phyloP scores from a whole-genome alignment of 1,140 invertebrate species.

The Andricus grossulariae region DNA sequence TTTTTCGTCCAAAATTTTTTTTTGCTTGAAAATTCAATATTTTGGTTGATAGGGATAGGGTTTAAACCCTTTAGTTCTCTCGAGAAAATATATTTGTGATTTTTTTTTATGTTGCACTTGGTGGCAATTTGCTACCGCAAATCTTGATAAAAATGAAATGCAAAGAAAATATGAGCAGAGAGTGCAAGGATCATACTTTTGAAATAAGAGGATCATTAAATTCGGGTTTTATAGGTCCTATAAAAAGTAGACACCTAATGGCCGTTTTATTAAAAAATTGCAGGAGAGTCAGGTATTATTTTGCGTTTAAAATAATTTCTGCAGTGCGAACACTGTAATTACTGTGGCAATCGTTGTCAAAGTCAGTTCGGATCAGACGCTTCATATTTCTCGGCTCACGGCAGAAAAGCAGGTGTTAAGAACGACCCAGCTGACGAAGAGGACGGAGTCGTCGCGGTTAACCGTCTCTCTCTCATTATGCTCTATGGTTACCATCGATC shows the following conservation, averaged over 20 bases:
- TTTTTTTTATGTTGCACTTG: too few relatives aligned
- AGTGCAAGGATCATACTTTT: neutral
- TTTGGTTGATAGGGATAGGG: too few relatives aligned
- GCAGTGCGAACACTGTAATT: constrained; percentile 20
- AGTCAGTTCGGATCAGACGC: constrained; percentile 17
- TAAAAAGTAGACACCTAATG: constrained; percentile 20
- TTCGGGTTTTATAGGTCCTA: constrained; percentile 5
- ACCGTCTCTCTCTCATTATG: constrained; percentile 23
- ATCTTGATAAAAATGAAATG: neutral
- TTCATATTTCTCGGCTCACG: constrained; percentile 22
- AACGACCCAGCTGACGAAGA: constrained; percentile 24
- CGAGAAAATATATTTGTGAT: too few relatives aligned
- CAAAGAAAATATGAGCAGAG: neutral
- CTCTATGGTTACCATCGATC: constrained; percentile 17
- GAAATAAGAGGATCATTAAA: constrained; percentile 15
- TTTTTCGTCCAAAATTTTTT: too few relatives aligned
- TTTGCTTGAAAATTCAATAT: too few relatives aligned
- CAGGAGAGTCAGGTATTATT: neutral
- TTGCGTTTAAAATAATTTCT: constrained; percentile 25
- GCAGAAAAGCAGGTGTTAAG: constrained; percentile 28
- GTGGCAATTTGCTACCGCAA: too few relatives aligned
- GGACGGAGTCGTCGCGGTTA: constrained; percentile 17
- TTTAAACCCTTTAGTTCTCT: too few relatives aligned
- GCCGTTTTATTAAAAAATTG: constrained; percentile 26
- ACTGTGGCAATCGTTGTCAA: constrained; percentile 30